A percentile compares a stretch with the other conserved stretches of the same genome.
Evolutionary conservation across 2,888 invertebrate genomes (phyloP).

Genomic region (Morinoia aosen): DNA sequence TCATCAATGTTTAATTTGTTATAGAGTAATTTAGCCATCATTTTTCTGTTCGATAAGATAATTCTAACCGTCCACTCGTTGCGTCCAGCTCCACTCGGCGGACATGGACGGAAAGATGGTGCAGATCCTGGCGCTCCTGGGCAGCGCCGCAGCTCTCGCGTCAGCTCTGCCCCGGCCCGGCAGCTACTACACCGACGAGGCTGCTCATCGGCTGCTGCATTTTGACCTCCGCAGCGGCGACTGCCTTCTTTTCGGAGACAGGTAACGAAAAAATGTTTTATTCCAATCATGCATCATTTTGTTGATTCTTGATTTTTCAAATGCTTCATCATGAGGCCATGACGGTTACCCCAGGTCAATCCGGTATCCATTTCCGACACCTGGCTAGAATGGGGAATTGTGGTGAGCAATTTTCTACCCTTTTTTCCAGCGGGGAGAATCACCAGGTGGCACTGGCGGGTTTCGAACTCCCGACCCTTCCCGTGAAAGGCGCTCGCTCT

Average conservation of each 20-base stretch:
- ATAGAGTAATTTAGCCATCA: too few species aligned
- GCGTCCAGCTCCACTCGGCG: not conserved
- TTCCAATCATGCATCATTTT: not conserved
- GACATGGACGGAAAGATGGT: not conserved
- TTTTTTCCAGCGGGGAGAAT: too few species aligned
- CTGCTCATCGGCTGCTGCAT: slow-evolving; percentile 61
- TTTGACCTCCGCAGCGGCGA: slow-evolving; percentile 64
- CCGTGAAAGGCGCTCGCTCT: too few species aligned
- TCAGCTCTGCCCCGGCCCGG: slow-evolving; percentile 59
- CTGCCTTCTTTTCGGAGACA: slow-evolving; percentile 66
- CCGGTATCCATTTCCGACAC: not conserved
- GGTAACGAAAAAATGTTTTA: slow-evolving; percentile 51
- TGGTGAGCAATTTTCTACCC: too few species aligned
- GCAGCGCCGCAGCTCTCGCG: not conserved
- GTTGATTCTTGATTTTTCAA: not conserved
- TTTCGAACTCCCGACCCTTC: too few species aligned
- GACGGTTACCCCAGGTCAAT: too few species aligned
- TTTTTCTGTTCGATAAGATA: too few species aligned
- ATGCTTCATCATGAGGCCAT: not conserved
- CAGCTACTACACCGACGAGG: slow-evolving; percentile 65
- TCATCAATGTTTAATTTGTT: too few species aligned
- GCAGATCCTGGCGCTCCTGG: not conserved
- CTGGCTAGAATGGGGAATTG: not conserved
- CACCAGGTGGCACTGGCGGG: too few species aligned
- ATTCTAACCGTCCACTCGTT: not conserved